Conservation (phyloP, 2,888 invertebrate genomes). For the Clanis bilineata region DNA sequence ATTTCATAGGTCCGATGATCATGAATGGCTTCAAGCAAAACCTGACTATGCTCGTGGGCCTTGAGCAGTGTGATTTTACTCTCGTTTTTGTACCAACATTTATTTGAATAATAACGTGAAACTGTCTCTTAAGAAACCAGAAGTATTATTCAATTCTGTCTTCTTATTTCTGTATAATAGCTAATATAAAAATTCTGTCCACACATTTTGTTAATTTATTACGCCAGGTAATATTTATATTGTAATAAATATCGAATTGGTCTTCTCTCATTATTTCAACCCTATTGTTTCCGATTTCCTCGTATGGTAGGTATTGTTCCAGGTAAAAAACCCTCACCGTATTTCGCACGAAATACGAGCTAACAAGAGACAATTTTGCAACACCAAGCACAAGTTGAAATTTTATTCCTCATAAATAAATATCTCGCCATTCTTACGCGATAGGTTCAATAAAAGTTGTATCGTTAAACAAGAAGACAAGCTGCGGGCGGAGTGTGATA, state of each 20-base stretch:
- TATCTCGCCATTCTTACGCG: background rate
- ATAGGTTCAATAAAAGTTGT: constrained; percentile 9
- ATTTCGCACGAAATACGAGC: background rate
- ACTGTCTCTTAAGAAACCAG: no score
- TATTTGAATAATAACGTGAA: no score
- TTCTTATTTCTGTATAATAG: no score
- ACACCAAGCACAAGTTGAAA: background rate
- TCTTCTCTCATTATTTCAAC: background rate
- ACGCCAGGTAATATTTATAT: background rate
- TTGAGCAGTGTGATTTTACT: no score
- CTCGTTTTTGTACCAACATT: no score
- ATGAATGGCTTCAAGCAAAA: no score
- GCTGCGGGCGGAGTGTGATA: background rate
- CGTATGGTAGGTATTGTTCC: background rate
- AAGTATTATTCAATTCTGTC: no score
- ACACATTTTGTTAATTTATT: no score
- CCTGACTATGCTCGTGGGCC: no score
- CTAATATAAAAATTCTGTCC: no score
- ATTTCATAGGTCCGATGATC: no score
- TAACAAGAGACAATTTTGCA: background rate
- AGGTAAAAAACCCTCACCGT: background rate
- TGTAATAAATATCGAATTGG: background rate
- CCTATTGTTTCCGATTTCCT: background rate
- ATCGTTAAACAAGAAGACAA: background rate
- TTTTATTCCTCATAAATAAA: constrained; percentile 7